These are phyloP conservation scores for Brachyalestes nurse DNA, from an alignment of 2,797 vertebrate species.

Conservation along the genomic window DNA sequence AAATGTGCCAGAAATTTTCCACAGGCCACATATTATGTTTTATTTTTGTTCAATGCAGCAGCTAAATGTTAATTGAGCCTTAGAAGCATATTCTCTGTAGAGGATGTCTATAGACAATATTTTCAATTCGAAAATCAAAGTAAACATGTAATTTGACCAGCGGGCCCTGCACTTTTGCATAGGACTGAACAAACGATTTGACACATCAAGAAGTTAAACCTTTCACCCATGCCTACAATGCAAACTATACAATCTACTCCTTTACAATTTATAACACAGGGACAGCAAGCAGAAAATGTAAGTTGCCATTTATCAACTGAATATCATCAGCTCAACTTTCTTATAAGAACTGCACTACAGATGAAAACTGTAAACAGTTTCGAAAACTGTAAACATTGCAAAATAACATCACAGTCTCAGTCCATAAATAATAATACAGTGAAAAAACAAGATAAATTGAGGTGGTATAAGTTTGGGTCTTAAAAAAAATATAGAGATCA, in stretches of 20 bases:
- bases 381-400: slow-evolving; percentile 55
- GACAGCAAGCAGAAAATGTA: not conserved
- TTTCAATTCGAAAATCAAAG: too few species aligned
- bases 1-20: too few species aligned
- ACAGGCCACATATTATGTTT: too few species aligned
- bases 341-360: not conserved
- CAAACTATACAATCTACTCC: not conserved
- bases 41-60: too few species aligned
- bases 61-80: too few species aligned
- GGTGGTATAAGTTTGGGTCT: not conserved
- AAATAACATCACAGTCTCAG: slow-evolving; percentile 42
- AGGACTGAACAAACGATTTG: not conserved
- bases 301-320: not conserved
- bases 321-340: not conserved
- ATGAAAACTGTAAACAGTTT: slow-evolving; percentile 49
- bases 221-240: not conserved
- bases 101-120: too few species aligned
- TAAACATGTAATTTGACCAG: too few species aligned
- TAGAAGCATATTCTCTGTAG: too few species aligned
- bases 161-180: too few species aligned
- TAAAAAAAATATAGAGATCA: not conserved
- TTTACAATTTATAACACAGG: not conserved
- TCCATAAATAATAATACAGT: slow-evolving; percentile 32
- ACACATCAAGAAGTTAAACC: not conserved
- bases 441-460: slow-evolving; percentile 24